Percentiles rank a stretch among this genome's conserved stretches.
phyloP scores from a whole-genome alignment of 2,888 invertebrate species.

The Embidobia sp. region DNA sequence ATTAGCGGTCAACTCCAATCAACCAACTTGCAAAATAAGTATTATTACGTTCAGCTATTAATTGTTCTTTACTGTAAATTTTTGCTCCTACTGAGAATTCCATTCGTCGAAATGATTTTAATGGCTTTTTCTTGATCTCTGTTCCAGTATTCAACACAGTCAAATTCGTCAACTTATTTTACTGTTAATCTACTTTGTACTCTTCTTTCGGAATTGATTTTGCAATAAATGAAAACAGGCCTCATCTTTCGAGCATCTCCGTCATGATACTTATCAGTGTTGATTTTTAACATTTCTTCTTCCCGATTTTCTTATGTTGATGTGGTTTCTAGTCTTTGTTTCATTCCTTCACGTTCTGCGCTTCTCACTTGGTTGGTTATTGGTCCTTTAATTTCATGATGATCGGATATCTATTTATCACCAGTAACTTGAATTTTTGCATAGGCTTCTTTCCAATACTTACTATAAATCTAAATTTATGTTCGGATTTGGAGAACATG shows the following conservation, averaged over 20 bases:
- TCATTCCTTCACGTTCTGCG: slow-evolving; percentile 16
- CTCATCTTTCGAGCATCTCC: slow-evolving; percentile 15
- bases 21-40: slow-evolving; percentile 24
- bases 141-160: slow-evolving; percentile 28
- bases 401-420: neutral
- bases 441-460: neutral
- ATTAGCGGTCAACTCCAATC: slow-evolving; percentile 59
- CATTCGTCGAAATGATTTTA: slow-evolving; percentile 2
- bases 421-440: neutral
- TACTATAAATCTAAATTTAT: slow-evolving; percentile 22
- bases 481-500: neutral
- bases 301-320: neutral
- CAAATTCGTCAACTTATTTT: slow-evolving; percentile 52
- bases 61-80: slow-evolving; percentile 33
- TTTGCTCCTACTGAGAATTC: slow-evolving; percentile 4
- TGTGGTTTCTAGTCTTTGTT: neutral
- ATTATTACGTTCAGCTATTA: neutral
- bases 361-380: slow-evolving; percentile 11
- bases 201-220: slow-evolving; percentile 39
- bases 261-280: slow-evolving; percentile 15
- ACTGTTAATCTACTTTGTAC: slow-evolving; percentile 3
- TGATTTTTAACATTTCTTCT: neutral
- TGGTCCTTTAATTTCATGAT: neutral
- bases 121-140: too few species aligned
- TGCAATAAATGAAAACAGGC: neutral